Conservation (phyloP, 2,888 invertebrate genomes). For the Tuta absoluta region DNA sequence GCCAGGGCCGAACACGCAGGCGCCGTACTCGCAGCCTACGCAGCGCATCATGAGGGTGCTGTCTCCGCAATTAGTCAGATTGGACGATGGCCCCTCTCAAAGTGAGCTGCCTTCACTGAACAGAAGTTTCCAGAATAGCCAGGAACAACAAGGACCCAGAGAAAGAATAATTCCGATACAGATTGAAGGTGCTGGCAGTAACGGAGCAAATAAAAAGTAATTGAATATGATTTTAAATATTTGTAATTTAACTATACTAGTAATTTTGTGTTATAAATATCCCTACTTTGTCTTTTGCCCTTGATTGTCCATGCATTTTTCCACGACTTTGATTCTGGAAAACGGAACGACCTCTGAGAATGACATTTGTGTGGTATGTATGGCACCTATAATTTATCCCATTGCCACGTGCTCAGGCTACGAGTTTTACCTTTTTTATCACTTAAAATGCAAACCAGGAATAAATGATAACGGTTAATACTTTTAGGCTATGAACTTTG, state of each 20-base stretch:
- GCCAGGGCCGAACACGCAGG: slow-evolving; percentile 44
- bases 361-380: background rate
- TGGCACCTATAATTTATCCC: too few relatives aligned
- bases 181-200: slow-evolving; percentile 73
- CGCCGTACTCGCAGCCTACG: slow-evolving; percentile 69
- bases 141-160: slow-evolving; percentile 64
- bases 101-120: slow-evolving; percentile 67
- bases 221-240: background rate
- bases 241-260: background rate
- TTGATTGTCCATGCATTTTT: background rate
- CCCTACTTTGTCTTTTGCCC: background rate
- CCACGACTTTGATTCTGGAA: background rate
- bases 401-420: too few relatives aligned
- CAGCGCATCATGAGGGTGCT: slow-evolving; percentile 79
- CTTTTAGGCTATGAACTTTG: too few relatives aligned
- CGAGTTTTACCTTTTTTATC: too few relatives aligned
- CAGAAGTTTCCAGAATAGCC: slow-evolving; percentile 56
- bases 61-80: slow-evolving; percentile 76
- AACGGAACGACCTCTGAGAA: background rate
- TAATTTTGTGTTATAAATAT: too few relatives aligned
- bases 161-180: slow-evolving; percentile 84
- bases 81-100: slow-evolving; percentile 65
- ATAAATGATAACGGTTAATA: too few relatives aligned
- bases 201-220: slow-evolving; percentile 71
- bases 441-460: too few relatives aligned